A percentile compares a stretch with the other conserved stretches of the same genome.
Conservation (phyloP, 2,888 invertebrate genomes). For the Euzetes globulus region DNA sequence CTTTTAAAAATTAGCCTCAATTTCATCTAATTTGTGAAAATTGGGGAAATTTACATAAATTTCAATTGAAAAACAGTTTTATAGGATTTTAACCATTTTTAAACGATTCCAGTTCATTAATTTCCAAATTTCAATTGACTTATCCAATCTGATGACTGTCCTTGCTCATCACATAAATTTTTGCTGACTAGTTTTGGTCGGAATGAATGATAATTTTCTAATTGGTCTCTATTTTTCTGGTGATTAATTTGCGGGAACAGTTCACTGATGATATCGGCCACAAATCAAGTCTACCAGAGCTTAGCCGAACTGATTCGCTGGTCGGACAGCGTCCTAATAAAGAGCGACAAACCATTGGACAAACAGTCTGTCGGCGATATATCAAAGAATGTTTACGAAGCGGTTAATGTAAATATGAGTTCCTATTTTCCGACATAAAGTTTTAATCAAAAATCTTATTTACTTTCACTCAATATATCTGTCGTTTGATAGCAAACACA, state of each 20-base stretch:
- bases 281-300: constrained; percentile 75
- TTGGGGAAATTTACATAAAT: too few relatives aligned
- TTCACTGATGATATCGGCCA: constrained; percentile 65
- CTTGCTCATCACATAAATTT: too few relatives aligned
- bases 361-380: constrained; percentile 59
- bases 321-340: constrained; percentile 66
- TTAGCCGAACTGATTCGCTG: constrained; percentile 77
- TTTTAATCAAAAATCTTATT: background rate
- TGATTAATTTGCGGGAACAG: constrained; percentile 48
- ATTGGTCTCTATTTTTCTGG: too few relatives aligned
- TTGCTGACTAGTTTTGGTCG: too few relatives aligned
- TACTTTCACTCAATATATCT: background rate
- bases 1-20: too few relatives aligned
- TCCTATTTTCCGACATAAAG: background rate
- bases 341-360: constrained; percentile 47
- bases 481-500: background rate
- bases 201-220: background rate
- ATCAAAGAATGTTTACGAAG: constrained; percentile 62
- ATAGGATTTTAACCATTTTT: background rate
- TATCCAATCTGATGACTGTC: too few relatives aligned
- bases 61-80: too few relatives aligned
- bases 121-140: too few relatives aligned
- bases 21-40: too few relatives aligned
- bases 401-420: constrained; percentile 57
- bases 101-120: too few relatives aligned